phyloP scores from a whole-genome alignment of 1,140 invertebrate species.

The Nasonia vitripennis region DNA sequence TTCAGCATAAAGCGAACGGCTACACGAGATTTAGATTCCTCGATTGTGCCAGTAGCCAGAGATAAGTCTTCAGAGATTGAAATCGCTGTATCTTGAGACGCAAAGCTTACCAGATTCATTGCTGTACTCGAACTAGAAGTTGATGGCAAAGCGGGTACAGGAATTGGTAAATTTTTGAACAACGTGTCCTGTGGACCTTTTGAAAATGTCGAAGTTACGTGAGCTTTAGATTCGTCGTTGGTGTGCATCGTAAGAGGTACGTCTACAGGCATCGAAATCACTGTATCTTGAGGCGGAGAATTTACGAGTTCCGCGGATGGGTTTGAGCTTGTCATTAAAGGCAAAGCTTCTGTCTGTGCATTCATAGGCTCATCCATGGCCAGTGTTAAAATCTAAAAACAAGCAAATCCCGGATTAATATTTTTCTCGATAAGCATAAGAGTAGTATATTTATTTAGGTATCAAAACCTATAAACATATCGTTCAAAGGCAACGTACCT shows the following conservation, averaged over 20 bases:
- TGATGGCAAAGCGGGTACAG: background rate
- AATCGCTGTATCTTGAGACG: background rate
- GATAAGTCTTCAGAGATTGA: background rate
- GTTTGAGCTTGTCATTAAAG: background rate
- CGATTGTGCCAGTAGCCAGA: background rate
- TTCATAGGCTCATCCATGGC: too few relatives aligned
- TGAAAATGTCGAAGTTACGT: too few relatives aligned
- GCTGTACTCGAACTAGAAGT: too few relatives aligned
- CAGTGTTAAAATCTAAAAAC: too few relatives aligned
- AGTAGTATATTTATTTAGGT: too few relatives aligned
- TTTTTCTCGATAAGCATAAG: too few relatives aligned
- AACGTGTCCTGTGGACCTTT: background rate
- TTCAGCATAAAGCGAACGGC: conserved; percentile 20
- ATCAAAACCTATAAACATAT: too few relatives aligned
- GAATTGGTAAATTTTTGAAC: background rate
- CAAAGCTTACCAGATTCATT: too few relatives aligned
- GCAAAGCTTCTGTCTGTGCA: background rate
- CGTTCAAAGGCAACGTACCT: too few relatives aligned
- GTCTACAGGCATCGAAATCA: background rate
- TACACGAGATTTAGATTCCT: conserved; percentile 36
- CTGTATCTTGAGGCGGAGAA: background rate
- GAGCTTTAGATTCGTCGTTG: too few relatives aligned
- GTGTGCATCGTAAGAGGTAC: background rate
- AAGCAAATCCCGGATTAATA: too few relatives aligned
- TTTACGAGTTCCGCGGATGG: background rate